A percentile compares a stretch with the other conserved stretches of the same genome.
Conservation (phyloP, 2,888 invertebrate genomes). For the Encarsia formosa region DNA sequence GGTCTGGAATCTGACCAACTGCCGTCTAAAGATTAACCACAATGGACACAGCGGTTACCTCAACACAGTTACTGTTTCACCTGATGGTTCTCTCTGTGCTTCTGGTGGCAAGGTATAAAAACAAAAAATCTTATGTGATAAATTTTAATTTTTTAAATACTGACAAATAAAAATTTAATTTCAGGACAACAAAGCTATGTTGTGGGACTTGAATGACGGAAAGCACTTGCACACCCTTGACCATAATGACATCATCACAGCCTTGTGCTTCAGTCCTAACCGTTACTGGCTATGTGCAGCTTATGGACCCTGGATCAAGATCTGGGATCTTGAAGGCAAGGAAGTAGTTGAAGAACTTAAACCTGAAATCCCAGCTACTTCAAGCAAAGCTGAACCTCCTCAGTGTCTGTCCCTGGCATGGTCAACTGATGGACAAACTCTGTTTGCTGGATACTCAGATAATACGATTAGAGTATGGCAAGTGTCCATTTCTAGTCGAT, state of each 20-base stretch:
- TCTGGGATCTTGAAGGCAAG: constrained; percentile 99
- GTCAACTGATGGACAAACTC: constrained; percentile 98
- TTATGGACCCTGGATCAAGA: constrained; percentile 95
- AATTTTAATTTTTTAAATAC: neutral
- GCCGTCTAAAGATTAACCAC: constrained; percentile 97
- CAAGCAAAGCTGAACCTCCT: constrained; percentile 84
- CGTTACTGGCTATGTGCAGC: constrained; percentile 99
- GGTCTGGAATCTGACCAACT: constrained; percentile 99
- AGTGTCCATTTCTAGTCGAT: constrained; percentile 83
- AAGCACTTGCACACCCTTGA: constrained; percentile 98
- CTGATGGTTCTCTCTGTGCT: constrained; percentile 99
- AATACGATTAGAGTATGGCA: constrained; percentile 98
- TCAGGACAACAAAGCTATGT: constrained; percentile 95
- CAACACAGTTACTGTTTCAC: constrained; percentile 98
- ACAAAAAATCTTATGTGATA: neutral
- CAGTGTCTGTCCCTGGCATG: constrained; percentile 96
- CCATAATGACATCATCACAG: constrained; percentile 97
- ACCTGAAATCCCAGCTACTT: constrained; percentile 84
- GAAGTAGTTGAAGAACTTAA: constrained; percentile 97
- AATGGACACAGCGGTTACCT: constrained; percentile 95
- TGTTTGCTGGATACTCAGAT: constrained; percentile 98
- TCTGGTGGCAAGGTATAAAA: constrained; percentile 86
- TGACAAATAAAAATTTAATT: constrained; percentile 9
- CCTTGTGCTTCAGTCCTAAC: constrained; percentile 98
- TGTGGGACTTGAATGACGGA: constrained; percentile 99